Base-by-base conservation (phyloP, 92 coral and sea anemone genomes). In the Zoanthus sansibaricus region DNA sequence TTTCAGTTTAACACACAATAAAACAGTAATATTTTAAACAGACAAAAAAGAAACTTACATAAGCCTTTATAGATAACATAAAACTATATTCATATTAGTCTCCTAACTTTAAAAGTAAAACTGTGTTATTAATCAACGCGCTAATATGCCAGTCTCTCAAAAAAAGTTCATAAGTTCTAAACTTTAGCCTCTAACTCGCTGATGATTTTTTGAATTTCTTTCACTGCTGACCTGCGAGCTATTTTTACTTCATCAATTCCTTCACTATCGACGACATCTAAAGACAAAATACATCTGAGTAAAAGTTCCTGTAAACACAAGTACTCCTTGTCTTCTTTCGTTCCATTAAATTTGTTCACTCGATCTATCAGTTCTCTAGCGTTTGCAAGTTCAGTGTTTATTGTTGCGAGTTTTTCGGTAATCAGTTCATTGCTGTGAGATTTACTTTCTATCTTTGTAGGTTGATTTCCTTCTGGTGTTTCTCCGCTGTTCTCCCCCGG, bases 281-380 rank as follows among this genome's bases (percentile, higher is more conserved):
- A 72, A 6, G 74, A 70, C 69, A 91, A 76, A 83, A 91, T 62
- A 52, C 92, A 88, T 7, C 79, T 83, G 37, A 87, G 82, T 68
- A 91, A 83, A 17, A 83, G 89, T 78, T 91, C 94, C 17, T 91
- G 92, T 71, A 91, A 78, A 54, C 86, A 91, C 25, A 89, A 25
- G 58, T 56, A 88, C 59, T 91, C 92, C 67, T 84, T 88, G 70
- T 88, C 92, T 15, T 76, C 20, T 13, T 56, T 68, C 8, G 59
- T 55, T 3, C 94, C 94, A 66, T 49, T 25, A 64, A 91, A 91
- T 46, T 55, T 82, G 17, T 49, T 42, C 16, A 91, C 77, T 42
- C 92, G 89, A 17, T 74, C 82, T 21, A 30, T 15, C 9, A 91
- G 89, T 79, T 77, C 89, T 45, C 69, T 78, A 1, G 94, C 92